These are phyloP conservation scores for Micronisus gabar DNA, from an alignment of 2,113 vertebrate species.

Conservation along the genomic window DNA sequence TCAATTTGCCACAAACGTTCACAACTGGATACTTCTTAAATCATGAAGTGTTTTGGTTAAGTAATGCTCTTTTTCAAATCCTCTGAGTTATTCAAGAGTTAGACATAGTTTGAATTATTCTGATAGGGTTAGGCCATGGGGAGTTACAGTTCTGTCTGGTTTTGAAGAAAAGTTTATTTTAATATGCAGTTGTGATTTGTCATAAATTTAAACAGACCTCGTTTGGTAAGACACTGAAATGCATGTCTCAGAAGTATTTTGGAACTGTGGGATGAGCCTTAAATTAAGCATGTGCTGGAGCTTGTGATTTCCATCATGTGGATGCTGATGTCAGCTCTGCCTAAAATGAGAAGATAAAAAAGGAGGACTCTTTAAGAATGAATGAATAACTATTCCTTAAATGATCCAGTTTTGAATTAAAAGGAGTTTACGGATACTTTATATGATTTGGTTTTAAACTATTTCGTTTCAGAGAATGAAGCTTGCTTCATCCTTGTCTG, in stretches of 20 bases:
- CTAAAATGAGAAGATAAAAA: constrained; percentile 24
- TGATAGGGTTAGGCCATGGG: neutral
- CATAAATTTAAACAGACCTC: neutral
- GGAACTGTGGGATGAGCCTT: constrained; percentile 9
- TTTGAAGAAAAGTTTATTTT: constrained; percentile 26
- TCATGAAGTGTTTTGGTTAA: neutral
- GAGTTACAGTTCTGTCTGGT: neutral
- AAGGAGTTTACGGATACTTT: neutral
- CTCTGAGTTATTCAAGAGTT: neutral
- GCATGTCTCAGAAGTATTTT: constrained; percentile 27
- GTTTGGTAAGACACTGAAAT: neutral
- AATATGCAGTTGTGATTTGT: neutral
- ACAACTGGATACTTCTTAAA: neutral
- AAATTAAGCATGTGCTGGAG: constrained; percentile 38
- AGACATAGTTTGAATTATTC: neutral
- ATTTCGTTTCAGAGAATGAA: neutral
- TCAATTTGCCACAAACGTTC: neutral
- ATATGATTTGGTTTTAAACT: neutral
- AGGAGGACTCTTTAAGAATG: neutral
- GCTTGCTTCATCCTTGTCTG: neutral
- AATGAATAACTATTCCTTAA: neutral
- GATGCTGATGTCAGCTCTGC: constrained; percentile 14
- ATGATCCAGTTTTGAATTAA: neutral
- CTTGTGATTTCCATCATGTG: constrained; percentile 21
- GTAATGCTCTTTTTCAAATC: neutral